Evolutionary conservation across 2,797 vertebrate species (phyloP).

Genomic region (Sebastes itinus): DNA sequence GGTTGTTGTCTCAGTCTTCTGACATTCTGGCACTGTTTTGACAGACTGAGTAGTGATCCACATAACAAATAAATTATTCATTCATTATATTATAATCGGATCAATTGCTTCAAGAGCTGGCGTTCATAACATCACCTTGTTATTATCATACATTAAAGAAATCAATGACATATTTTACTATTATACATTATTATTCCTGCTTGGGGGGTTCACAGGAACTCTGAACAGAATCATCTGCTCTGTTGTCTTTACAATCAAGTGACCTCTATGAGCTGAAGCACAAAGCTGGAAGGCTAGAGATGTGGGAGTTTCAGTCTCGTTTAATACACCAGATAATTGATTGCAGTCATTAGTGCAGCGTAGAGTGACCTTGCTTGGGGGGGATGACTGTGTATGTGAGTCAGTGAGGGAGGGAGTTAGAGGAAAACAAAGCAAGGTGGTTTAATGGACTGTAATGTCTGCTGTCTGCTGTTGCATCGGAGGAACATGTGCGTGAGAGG

Average conservation of each 20-base stretch:
- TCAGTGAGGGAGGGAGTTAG: not conserved
- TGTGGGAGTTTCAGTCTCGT: slow-evolving; percentile 49
- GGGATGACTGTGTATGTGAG: slow-evolving; percentile 1
- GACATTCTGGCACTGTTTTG: not conserved
- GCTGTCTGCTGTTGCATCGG: not conserved
- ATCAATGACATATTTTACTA: not conserved
- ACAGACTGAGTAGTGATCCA: not conserved
- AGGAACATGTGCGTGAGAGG: not conserved
- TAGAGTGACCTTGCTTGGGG: slow-evolving; percentile 64
- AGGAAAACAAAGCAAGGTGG: slow-evolving; percentile 1
- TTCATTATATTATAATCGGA: not conserved
- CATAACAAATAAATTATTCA: not conserved
- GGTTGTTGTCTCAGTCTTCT: no score
- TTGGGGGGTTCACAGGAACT: not conserved
- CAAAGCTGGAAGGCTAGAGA: slow-evolving; percentile 37
- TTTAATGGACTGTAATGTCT: slow-evolving; percentile 23
- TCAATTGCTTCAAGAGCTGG: not conserved
- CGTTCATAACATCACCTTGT: not conserved
- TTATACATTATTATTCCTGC: not conserved
- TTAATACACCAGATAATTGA: slow-evolving; percentile 68
- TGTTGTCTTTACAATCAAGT: slow-evolving; percentile 35
- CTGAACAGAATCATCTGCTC: slow-evolving; percentile 30
- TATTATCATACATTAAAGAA: not conserved
- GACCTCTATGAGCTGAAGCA: slow-evolving; percentile 30
- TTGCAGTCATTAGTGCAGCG: slow-evolving; percentile 64